A percentile compares a stretch with the other conserved stretches of the same genome.
phyloP scores from a whole-genome alignment of 2,797 vertebrate genomes.

The Bradypodion ventrale region DNA sequence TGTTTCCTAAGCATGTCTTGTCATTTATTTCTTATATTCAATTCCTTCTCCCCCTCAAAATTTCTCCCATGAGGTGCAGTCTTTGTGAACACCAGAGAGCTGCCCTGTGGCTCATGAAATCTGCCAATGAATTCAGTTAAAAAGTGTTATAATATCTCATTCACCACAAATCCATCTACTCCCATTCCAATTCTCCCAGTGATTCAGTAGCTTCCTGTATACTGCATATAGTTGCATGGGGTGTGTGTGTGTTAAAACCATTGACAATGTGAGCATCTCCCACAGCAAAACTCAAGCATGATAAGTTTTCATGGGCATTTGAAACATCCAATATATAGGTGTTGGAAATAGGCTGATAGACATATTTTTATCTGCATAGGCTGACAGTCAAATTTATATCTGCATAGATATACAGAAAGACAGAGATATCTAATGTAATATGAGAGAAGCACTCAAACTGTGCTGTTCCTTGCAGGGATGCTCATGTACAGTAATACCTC shows the following conservation, averaged over 20 bases:
- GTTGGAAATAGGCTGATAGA: too few species aligned
- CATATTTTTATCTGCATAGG: background rate
- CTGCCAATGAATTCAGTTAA: background rate
- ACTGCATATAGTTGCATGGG: background rate
- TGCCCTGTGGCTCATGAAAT: background rate
- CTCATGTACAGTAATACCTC: too few species aligned
- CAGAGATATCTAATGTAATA: background rate
- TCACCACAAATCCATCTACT: background rate
- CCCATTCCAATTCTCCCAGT: background rate
- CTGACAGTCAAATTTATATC: background rate
- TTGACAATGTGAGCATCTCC: background rate
- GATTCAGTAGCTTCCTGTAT: background rate
- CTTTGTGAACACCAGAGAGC: background rate
- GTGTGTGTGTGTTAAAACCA: background rate
- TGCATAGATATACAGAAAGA: background rate
- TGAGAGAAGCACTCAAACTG: background rate
- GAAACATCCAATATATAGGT: background rate
- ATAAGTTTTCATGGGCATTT: background rate
- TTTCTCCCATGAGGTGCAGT: constrained; percentile 3
- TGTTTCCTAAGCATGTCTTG: background rate
- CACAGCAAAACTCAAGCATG: background rate
- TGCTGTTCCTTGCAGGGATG: background rate
- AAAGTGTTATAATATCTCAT: background rate
- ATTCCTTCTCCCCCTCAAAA: background rate
- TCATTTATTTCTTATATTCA: constrained; percentile 3